Evolutionary conservation across 2,797 vertebrate genomes (phyloP).

Genomic region (Xyrichtys novacula): DNA sequence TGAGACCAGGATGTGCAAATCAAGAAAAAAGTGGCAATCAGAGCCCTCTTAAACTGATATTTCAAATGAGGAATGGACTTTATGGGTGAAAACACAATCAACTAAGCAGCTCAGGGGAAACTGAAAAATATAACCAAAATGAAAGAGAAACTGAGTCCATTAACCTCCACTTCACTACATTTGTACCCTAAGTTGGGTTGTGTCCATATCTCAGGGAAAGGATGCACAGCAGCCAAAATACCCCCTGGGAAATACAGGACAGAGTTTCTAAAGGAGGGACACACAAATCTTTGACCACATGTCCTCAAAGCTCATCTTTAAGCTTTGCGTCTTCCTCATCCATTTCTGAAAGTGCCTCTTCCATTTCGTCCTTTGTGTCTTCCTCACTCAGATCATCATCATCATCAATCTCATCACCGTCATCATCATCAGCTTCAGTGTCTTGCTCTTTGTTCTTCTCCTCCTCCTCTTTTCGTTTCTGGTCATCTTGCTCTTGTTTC

Average conservation of each 20-base stretch:
- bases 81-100: conserved; percentile 42
- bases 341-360: conserved; percentile 65
- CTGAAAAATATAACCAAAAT: conserved; percentile 51
- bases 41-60: conserved; percentile 33
- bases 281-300: conserved; percentile 35
- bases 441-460: conserved; percentile 82
- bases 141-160: conserved; percentile 55
- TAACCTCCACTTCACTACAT: conserved; percentile 56
- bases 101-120: conserved; percentile 53
- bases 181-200: conserved; percentile 46
- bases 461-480: conserved; percentile 84
- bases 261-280: conserved; percentile 60
- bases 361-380: conserved; percentile 53
- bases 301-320: conserved; percentile 85
- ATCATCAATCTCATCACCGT: conserved; percentile 1
- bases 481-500: conserved; percentile 85
- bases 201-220: conserved; percentile 76
- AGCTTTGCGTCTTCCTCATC: conserved; percentile 62
- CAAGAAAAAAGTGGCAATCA: conserved; percentile 34
- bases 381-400: conserved; percentile 55
- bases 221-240: conserved; percentile 84
- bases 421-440: conserved; percentile 50
- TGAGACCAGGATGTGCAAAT: conserved; percentile 17
- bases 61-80: conserved; percentile 53
- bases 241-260: conserved; percentile 73